phyloP scores from a whole-genome alignment of 2,888 invertebrate species.

The Drosophila nigritarsus region DNA sequence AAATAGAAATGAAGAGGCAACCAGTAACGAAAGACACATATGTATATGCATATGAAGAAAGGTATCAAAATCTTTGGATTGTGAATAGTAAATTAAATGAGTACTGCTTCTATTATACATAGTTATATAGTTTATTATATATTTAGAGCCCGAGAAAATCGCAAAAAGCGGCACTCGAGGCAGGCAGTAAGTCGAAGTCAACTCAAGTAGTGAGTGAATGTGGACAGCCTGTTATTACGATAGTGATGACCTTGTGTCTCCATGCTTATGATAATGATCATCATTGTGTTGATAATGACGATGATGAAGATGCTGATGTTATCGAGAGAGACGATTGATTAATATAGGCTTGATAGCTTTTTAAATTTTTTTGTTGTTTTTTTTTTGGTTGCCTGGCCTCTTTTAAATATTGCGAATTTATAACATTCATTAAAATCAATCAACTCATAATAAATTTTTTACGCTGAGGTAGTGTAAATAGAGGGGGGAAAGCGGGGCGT shows the following conservation, averaged over 20 bases:
- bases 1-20: background rate
- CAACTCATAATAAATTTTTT: conserved; percentile 64
- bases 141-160: background rate
- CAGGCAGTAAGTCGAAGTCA: background rate
- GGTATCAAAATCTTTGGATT: background rate
- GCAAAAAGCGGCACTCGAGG: conserved; percentile 23
- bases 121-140: background rate
- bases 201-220: background rate
- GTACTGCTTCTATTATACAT: background rate
- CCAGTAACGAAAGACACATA: background rate
- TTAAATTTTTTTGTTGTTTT: background rate
- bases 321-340: conserved; percentile 53
- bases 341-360: conserved; percentile 47
- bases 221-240: conserved; percentile 29
- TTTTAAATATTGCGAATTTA: conserved; percentile 69
- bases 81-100: background rate
- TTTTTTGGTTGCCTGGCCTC: conserved; percentile 1
- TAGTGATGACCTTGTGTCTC: conserved; percentile 44
- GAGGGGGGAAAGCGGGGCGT: background rate
- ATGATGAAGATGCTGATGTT: conserved; percentile 32
- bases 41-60: background rate
- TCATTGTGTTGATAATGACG: conserved; percentile 26
- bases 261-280: conserved; percentile 11
- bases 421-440: conserved; percentile 79
- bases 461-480: background rate